Evolutionary conservation across 2,797 vertebrate genomes (phyloP).

Genomic region (Rhinogobio ventralis): DNA sequence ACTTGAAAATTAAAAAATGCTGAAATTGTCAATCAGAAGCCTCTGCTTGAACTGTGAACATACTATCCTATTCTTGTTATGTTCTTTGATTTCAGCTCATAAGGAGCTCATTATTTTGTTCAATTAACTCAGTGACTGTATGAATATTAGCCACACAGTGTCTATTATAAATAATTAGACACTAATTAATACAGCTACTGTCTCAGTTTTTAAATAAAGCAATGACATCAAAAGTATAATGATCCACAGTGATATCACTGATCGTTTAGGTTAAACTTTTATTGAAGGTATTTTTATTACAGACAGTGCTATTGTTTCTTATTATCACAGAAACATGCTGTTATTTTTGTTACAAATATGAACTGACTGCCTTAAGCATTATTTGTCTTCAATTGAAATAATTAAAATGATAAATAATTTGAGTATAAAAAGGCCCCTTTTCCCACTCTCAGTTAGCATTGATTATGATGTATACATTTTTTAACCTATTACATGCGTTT

Average conservation of each 20-base stretch:
- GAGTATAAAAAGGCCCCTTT: slow-evolving; percentile 70
- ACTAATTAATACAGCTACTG: not conserved
- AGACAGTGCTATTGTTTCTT: not conserved
- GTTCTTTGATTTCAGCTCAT: slow-evolving; percentile 9
- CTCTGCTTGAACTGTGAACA: not conserved
- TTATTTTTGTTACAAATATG: slow-evolving; percentile 60
- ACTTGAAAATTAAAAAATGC: not conserved
- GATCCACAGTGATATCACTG: not conserved
- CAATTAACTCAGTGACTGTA: not conserved
- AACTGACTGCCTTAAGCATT: slow-evolving; percentile 57
- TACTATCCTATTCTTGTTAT: not conserved
- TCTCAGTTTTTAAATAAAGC: not conserved
- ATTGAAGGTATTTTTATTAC: slow-evolving; percentile 17
- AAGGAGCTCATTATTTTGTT: not conserved
- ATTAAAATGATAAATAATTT: slow-evolving; percentile 61
- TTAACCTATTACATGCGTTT: slow-evolving; percentile 64
- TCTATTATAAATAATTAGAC: not conserved
- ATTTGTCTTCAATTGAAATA: slow-evolving; percentile 45
- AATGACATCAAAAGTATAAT: not conserved
- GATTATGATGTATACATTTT: slow-evolving; percentile 71
- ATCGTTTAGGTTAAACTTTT: not conserved
- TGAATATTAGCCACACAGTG: slow-evolving; percentile 7
- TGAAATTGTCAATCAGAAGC: not conserved
- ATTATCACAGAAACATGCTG: slow-evolving; percentile 28
- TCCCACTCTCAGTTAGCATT: slow-evolving; percentile 43